phyloP scores from a whole-genome alignment of 2,113 vertebrate species.

The Neofelis nebulosa region DNA sequence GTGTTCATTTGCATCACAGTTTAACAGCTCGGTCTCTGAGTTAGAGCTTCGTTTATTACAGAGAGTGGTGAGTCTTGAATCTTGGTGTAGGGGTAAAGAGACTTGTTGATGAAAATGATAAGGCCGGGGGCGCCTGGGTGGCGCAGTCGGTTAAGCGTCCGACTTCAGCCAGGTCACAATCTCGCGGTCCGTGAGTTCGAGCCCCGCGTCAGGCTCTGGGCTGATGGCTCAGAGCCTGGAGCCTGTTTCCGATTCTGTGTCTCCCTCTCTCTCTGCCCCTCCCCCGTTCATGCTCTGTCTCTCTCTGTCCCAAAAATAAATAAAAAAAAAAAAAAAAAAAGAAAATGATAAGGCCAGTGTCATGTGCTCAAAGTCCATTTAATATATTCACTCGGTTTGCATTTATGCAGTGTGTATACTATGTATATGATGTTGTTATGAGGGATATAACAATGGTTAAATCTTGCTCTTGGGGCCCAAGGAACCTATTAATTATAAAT shows the following conservation, averaged over 20 bases:
- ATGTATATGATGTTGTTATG: not conserved
- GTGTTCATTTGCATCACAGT: conserved; percentile 96
- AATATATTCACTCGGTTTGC: not conserved
- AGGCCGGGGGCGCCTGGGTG: too few relatives aligned
- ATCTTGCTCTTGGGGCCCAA: not conserved
- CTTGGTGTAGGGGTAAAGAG: not conserved
- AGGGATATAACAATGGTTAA: not conserved
- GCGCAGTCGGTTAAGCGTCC: too few relatives aligned
- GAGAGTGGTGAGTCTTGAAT: conserved; percentile 90
- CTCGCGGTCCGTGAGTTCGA: too few relatives aligned
- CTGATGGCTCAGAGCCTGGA: too few relatives aligned
- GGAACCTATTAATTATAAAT: not conserved
- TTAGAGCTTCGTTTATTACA: conserved; percentile 96
- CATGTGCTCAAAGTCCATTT: not conserved
- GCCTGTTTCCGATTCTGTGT: too few relatives aligned
- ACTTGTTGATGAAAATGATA: not conserved
- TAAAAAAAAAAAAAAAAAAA: too few relatives aligned
- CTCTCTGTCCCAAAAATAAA: too few relatives aligned
- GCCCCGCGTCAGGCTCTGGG: too few relatives aligned
- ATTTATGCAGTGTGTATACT: not conserved
- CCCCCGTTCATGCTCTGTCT: too few relatives aligned
- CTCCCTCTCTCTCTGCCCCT: too few relatives aligned
- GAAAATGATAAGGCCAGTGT: not conserved
- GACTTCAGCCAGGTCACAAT: too few relatives aligned
- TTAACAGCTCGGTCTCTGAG: conserved; percentile 94